Evolutionary conservation across 2,797 vertebrate genomes (phyloP), one percentile per base, ranked within the genome.

Genomic region (Atherinosoma microstoma): DNA sequence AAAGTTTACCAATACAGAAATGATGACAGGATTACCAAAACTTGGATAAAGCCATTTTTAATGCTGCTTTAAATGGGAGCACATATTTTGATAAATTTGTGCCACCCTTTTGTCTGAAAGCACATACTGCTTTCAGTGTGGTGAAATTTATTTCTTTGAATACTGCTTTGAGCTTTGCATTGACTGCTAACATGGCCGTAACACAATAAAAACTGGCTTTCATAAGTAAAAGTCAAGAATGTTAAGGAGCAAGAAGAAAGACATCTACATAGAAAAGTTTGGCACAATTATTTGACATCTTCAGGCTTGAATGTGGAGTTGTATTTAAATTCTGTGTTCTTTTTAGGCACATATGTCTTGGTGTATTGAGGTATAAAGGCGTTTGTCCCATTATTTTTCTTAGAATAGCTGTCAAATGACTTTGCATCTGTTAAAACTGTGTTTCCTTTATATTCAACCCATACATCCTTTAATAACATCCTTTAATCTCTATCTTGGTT

Each of bases 211-310:
- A 47, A 45, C 18, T 9, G 27, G 40, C 47, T 45, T 36, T 58
- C 22, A 40, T 18, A n/a, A 54, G 45, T 32, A 18, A 32, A 66
- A 67, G 47, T 58, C 29, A 32, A 67, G 35, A 45, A 38, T 29
- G 1, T 64, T 54, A 30, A 8, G 5, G 18, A 20, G 18, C 73
- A 73, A 40, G 73, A 22, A 61, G 35, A 24, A 64, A 15, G 42
- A 30, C 8, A 56, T 64, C 16, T 51, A n/a, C 42, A 69, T 40
- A 18, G 62, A 63, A 66, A 40, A 13, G 34, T 63, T 67, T 40
- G 64, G 30, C 42, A 58, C 29, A 58, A 51, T 40, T 70, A 58
- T 66, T 68, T 71, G 57, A 72, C 59, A 62, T 68, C 70, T 75
- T 75, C 58, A 30, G 35, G 49, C 29, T 49, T 62, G 67, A 71